These are phyloP conservation scores for Drosophila sucinea DNA, from an alignment of 1,140 invertebrate species.

Conservation along the genomic window DNA sequence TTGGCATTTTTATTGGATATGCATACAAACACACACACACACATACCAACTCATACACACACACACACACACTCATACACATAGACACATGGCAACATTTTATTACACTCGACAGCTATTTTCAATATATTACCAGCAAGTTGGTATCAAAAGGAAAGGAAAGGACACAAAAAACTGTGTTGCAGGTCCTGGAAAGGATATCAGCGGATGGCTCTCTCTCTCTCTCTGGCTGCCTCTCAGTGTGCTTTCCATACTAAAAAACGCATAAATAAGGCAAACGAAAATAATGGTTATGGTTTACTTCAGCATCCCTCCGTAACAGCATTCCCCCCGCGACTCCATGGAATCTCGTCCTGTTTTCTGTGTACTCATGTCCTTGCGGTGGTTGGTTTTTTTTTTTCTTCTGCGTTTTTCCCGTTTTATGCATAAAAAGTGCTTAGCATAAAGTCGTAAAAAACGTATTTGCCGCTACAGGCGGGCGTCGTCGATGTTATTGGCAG, in stretches of 20 bases:
- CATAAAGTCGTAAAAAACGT: slow-evolving; percentile 81
- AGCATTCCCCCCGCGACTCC: background rate
- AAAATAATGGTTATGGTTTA: slow-evolving; percentile 68
- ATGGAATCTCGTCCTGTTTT: slow-evolving; percentile 18
- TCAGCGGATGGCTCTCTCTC: slow-evolving; percentile 5
- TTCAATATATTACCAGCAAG: slow-evolving; percentile 77
- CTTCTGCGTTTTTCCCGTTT: slow-evolving; percentile 49
- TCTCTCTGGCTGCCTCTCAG: too few relatives aligned
- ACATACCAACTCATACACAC: slow-evolving; percentile 20
- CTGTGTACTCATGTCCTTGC: slow-evolving; percentile 19
- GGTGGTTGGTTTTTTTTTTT: slow-evolving; percentile 59
- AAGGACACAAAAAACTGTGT: slow-evolving; percentile 18
- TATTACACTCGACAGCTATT: slow-evolving; percentile 80
- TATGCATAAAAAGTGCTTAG: slow-evolving; percentile 81
- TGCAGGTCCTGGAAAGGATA: slow-evolving; percentile 64
- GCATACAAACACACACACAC: slow-evolving; percentile 58
- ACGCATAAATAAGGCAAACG: slow-evolving; percentile 78
- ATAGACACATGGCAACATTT: slow-evolving; percentile 55
- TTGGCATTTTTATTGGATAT: slow-evolving; percentile 75
- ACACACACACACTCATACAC: slow-evolving; percentile 16
- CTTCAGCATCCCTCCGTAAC: slow-evolving; percentile 41
- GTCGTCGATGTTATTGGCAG: slow-evolving; percentile 70
- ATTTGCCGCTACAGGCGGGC: slow-evolving; percentile 63
- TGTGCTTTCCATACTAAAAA: slow-evolving; percentile 79
- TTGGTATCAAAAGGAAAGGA: slow-evolving; percentile 59